Evolutionary conservation across 2,888 invertebrate genomes (phyloP).

Genomic region (Criorhina ranunculi): DNA sequence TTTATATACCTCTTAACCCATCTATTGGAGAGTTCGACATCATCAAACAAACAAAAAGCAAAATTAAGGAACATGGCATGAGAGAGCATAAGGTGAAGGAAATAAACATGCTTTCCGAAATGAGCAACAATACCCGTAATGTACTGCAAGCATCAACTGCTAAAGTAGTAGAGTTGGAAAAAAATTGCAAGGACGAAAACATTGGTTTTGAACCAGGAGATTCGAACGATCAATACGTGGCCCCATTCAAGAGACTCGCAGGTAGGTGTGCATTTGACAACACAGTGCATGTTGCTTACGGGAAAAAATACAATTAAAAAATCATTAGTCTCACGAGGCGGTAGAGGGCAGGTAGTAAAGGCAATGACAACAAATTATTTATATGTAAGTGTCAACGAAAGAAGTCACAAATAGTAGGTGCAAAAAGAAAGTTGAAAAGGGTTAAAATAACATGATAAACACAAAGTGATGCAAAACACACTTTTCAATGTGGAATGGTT

Average conservation of each 20-base stretch:
- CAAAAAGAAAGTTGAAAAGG: neutral
- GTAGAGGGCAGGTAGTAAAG: neutral
- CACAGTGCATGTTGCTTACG: constrained; percentile 8
- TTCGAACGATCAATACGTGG: neutral
- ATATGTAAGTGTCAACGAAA: neutral
- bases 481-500: too few relatives aligned
- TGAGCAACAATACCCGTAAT: constrained; percentile 52
- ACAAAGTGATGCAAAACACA: too few relatives aligned
- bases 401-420: constrained; percentile 1
- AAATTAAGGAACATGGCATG: constrained; percentile 40
- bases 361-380: constrained; percentile 29
- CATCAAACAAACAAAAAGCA: constrained; percentile 49
- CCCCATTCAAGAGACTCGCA: neutral
- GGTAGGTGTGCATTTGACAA: constrained; percentile 23
- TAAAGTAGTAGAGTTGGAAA: constrained; percentile 21
- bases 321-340: constrained; percentile 11
- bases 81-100: neutral
- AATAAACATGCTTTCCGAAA: constrained; percentile 31
- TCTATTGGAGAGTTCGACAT: constrained; percentile 64
- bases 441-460: too few relatives aligned
- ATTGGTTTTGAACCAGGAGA: constrained; percentile 11
- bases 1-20: constrained; percentile 68
- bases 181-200: constrained; percentile 30
- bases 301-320: constrained; percentile 20
- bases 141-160: constrained; percentile 10